Base-by-base conservation (phyloP, 2,797 vertebrate species). In the Pangasius mekongensis region DNA sequence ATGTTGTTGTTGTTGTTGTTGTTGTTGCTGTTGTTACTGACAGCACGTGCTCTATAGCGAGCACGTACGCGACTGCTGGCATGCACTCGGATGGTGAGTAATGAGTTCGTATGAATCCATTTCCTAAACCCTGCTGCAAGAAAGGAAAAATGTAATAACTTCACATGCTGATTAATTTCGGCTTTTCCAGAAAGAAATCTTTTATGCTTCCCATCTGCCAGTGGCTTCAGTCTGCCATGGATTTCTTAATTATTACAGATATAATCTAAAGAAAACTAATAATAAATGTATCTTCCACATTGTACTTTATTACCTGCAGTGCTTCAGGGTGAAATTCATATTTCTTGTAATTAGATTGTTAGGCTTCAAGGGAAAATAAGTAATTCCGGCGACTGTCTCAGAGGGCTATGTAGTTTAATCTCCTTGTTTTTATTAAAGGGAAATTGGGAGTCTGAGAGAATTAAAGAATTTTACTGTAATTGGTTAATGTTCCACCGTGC, bases 361-460 rank as follows among this genome's bases (percentile, higher is more conserved):
- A 56, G 30, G 18, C n/a, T 77, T 52, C 43, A 10, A 43, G 30
- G 69, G 43, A 66, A 67, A 66, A n/a, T 1, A 6, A 66, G 2
- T 56, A 52, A 80, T 78, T 69, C 49, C 56, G 16, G n/a, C 54
- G 64, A 30, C 20, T 33, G 64, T 84, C 30, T 54, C 83, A 27
- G 30, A 62, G 22, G 36, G 58, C 14, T 36, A 20, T 67, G 5
- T 5, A 11, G 43, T 69, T 30, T 81, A 87, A 73, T 58, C 3
- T n/a, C 36, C 0, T 20, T 87, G 47, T 24, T 54, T 82, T 82
- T 71, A 36, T 86, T 91, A 92, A 94, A 94, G 87, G 36, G 91
- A 93, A 93, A 80, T 64, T 76, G 22, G 77, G 60, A 71, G 89
- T 90, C 92, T 89, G 92, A 92, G 92, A 43, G 83, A 93, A 92